These are phyloP conservation scores for Drosophila macrothrix DNA, from an alignment of 2,888 invertebrate genomes.

Conservation along the genomic window DNA sequence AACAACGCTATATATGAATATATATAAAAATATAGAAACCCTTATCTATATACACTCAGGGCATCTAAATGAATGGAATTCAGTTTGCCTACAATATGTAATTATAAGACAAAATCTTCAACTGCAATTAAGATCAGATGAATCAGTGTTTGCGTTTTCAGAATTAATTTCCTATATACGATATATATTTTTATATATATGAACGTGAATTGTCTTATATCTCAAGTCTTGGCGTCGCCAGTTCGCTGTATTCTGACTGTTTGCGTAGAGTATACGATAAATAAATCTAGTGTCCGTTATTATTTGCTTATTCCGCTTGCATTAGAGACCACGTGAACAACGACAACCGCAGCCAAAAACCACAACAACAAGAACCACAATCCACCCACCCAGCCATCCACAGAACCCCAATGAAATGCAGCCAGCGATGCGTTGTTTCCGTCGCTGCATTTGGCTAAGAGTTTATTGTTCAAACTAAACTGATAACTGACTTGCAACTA, in stretches of 20 bases:
- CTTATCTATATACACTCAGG: slow-evolving; percentile 13
- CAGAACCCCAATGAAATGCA: slow-evolving; percentile 4
- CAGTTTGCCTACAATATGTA: not conserved
- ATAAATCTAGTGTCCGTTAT: slow-evolving; percentile 63
- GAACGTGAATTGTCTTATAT: slow-evolving; percentile 1
- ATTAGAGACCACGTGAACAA: slow-evolving; percentile 65
- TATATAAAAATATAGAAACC: not conserved
- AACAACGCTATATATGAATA: slow-evolving; percentile 11
- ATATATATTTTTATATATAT: slow-evolving; percentile 5
- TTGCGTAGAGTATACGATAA: slow-evolving; percentile 25
- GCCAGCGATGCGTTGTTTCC: slow-evolving; percentile 8
- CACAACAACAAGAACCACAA: slow-evolving; percentile 12
- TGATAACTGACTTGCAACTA: slow-evolving; percentile 50
- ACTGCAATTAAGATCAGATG: slow-evolving; percentile 11
- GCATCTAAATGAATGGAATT: not conserved
- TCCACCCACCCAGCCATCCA: slow-evolving; percentile 14
- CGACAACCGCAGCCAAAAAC: slow-evolving; percentile 2
- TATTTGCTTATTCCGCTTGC: slow-evolving; percentile 65
- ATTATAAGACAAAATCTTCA: not conserved
- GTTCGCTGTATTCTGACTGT: slow-evolving; percentile 16
- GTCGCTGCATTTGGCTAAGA: slow-evolving; percentile 52
- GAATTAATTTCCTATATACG: slow-evolving; percentile 14
- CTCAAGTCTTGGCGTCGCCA: slow-evolving; percentile 26
- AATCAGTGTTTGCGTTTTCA: slow-evolving; percentile 17
- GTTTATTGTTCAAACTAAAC: slow-evolving; percentile 76